Conservation (phyloP, 2,797 vertebrate species). For the Arctocebus calabarensis region DNA sequence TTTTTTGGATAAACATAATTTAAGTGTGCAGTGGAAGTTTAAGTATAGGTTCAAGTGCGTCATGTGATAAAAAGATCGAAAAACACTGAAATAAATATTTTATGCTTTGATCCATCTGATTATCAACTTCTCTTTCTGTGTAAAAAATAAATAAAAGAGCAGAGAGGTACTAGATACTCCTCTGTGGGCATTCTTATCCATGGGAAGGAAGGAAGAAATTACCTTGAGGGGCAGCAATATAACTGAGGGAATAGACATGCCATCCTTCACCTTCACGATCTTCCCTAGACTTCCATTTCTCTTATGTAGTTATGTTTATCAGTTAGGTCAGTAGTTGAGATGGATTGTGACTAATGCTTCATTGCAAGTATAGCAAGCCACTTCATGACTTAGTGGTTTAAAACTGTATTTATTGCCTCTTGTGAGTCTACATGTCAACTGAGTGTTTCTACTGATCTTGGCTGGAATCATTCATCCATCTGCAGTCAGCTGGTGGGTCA, state of each 20-base stretch:
- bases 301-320: background rate
- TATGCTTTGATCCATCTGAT: background rate
- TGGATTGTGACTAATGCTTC: background rate
- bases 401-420: background rate
- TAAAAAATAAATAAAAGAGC: background rate
- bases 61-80: too few relatives aligned
- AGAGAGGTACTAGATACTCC: background rate
- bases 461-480: background rate
- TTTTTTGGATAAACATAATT: too few relatives aligned
- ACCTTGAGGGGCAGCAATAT: background rate
- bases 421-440: background rate
- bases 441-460: background rate
- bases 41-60: too few relatives aligned
- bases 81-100: background rate
- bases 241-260: background rate
- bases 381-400: background rate
- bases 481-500: background rate
- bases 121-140: constrained; percentile 12
- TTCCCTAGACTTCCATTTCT: background rate
- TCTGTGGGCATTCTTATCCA: background rate
- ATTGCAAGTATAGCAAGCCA: background rate
- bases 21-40: too few relatives aligned
- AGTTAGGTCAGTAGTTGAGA: background rate
- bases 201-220: background rate
- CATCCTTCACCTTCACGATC: background rate